Evolutionary conservation across 1,140 invertebrate species (phyloP).

Genomic region (Bombus affinis): DNA sequence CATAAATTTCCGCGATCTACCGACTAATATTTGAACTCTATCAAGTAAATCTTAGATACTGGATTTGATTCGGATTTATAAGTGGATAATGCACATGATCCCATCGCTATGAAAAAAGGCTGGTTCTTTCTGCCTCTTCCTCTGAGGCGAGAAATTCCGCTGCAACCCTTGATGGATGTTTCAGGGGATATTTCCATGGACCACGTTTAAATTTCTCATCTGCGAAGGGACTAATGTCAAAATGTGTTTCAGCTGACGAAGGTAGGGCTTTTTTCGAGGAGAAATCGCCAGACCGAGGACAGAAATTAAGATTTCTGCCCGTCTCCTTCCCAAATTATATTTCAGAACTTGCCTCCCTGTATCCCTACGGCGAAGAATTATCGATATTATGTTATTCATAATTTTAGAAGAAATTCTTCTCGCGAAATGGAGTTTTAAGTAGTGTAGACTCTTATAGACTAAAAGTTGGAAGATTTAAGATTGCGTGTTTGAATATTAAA

Average conservation of each 20-base stretch:
- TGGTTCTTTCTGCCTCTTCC: not conserved
- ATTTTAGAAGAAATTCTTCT: no score
- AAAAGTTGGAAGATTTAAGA: not conserved
- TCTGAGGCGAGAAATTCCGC: not conserved
- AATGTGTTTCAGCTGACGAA: not conserved
- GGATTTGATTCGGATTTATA: no score
- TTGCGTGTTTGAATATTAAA: not conserved
- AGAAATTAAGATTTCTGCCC: not conserved
- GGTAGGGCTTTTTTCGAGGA: not conserved
- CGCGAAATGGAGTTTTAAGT: no score
- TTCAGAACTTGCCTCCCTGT: no score
- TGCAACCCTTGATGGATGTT: slow-evolving; percentile 5
- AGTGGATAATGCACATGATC: no score
- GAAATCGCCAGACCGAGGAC: not conserved
- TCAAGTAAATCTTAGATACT: no score
- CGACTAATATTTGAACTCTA: no score
- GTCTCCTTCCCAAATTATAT: not conserved
- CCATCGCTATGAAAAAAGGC: not conserved
- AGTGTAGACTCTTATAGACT: no score
- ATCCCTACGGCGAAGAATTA: not conserved
- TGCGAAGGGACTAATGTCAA: slow-evolving; percentile 6
- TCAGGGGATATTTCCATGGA: not conserved
- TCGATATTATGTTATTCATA: not conserved
- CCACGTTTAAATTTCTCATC: slow-evolving; percentile 19
- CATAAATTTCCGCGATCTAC: no score